Base-by-base conservation (phyloP, 1,140 invertebrate species). In the Pseudomyrmex gracilis region DNA sequence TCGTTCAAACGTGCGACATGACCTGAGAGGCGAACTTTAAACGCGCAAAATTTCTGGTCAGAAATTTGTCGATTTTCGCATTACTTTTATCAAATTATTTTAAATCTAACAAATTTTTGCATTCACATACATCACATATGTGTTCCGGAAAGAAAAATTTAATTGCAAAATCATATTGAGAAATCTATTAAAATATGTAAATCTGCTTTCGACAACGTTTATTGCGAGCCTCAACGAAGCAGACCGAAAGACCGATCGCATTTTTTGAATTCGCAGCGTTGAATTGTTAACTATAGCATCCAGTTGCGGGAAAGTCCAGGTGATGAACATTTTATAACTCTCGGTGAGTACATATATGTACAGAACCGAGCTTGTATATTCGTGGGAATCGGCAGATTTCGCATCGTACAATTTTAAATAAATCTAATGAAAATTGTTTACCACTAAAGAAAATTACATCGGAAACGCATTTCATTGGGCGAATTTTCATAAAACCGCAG, bases 251-350 rank as follows among this genome's bases (percentile, higher is more conserved):
- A 68, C 57, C 9, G 34, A 15, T 2, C 57, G 34, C 13, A 47
- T 80, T 80, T 60, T 58, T 60, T 53, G 49, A 67, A 55, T 77
- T 5, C 51, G 13, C n/a, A 17, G 63, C 34, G 43, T 68, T 80
- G 66, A 80, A 80, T 70, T 68, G 53, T 70, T 80, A 80, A 80
- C 20, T 22, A 60, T 22, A 60, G 64, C 70, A 80, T 80, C 43
- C 15, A 12, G 20, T 20, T 24, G 51, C 47, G 64, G 63, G 76
- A 78, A 78, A 58, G 13, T 68, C 15, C 76, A 78, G 76, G 34
- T 80, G 76, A 80, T 80, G 67, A 80, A 71, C 76, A 80, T 70
- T 80, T 80, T 49, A 80, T 15, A 24, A 68, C 20, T 47, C 51
- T 64, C 66, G 20, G 43, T 20, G 43, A 43, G 58, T 58, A 60